Evolutionary conservation across 2,888 invertebrate genomes (phyloP).

Genomic region (Pocota personata): DNA sequence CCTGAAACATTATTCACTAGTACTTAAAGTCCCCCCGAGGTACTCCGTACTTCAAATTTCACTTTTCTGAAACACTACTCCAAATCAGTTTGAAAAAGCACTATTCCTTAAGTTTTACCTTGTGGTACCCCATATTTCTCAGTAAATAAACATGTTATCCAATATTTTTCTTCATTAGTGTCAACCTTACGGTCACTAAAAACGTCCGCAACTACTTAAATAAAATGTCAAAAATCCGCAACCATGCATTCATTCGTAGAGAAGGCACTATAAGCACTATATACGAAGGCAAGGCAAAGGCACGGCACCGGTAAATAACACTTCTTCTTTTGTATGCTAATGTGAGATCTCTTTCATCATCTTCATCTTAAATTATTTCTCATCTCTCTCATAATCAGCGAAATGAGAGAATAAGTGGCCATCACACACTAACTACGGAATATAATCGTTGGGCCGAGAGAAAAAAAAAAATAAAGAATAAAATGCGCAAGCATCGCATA

Average conservation of each 20-base stretch:
- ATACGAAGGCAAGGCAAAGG: not conserved
- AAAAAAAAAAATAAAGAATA: slow-evolving; percentile 41
- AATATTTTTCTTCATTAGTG: not conserved
- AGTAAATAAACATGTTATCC: not conserved
- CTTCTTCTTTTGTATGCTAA: slow-evolving; percentile 64
- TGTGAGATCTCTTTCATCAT: slow-evolving; percentile 62
- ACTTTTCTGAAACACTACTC: not conserved
- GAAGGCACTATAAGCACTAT: not conserved
- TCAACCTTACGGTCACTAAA: not conserved
- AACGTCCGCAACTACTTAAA: not conserved
- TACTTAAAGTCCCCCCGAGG: not conserved
- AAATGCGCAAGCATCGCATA: slow-evolving; percentile 73
- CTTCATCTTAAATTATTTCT: slow-evolving; percentile 53
- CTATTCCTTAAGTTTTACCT: not conserved
- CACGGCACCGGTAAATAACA: slow-evolving; percentile 45
- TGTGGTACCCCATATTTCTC: slow-evolving; percentile 1
- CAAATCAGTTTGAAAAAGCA: not conserved
- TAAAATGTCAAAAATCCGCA: slow-evolving; percentile 3
- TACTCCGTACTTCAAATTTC: not conserved
- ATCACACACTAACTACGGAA: slow-evolving; percentile 66
- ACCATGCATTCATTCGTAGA: slow-evolving; percentile 12
- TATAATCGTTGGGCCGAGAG: slow-evolving; percentile 35
- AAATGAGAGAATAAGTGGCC: slow-evolving; percentile 72
- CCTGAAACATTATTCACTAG: too few relatives aligned
- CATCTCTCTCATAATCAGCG: slow-evolving; percentile 64